A percentile compares a stretch with the other conserved stretches of the same genome.
phyloP scores from a whole-genome alignment of 2,888 invertebrate genomes.

The Ferrisia virgata region DNA sequence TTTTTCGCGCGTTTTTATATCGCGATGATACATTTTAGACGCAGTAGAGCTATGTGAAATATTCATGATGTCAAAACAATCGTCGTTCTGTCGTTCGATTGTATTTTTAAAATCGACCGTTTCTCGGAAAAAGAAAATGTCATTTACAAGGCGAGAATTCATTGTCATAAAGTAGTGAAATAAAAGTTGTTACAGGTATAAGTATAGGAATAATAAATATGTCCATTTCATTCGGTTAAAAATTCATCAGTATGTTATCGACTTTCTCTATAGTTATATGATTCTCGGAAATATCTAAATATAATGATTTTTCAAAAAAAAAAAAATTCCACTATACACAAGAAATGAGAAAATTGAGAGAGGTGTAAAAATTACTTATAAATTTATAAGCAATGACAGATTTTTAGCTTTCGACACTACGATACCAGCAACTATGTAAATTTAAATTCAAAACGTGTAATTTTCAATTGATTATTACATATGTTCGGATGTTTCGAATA shows the following conservation, averaged over 20 bases:
- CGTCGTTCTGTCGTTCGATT: neutral
- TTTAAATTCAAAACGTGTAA: neutral
- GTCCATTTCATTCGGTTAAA: neutral
- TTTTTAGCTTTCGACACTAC: neutral
- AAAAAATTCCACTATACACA: no score
- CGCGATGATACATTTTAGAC: neutral
- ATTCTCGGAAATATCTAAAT: neutral
- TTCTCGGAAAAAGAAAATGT: neutral
- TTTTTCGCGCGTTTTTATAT: neutral
- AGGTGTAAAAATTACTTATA: no score
- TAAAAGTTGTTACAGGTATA: neutral
- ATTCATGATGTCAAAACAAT: neutral
- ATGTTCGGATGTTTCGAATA: neutral
- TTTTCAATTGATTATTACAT: neutral
- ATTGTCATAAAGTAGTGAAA: neutral
- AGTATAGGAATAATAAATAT: neutral
- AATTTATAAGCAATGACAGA: neutral
- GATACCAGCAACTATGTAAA: neutral
- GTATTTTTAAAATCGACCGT: neutral
- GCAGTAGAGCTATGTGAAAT: neutral
- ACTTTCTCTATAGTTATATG: neutral
- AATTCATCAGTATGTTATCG: neutral
- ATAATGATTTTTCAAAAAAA: neutral
- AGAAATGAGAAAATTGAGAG: no score
- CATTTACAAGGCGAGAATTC: neutral